A percentile compares a stretch with the other conserved stretches of the same genome.
Conservation (phyloP, 2,797 vertebrate genomes). For the Catharus ustulatus region DNA sequence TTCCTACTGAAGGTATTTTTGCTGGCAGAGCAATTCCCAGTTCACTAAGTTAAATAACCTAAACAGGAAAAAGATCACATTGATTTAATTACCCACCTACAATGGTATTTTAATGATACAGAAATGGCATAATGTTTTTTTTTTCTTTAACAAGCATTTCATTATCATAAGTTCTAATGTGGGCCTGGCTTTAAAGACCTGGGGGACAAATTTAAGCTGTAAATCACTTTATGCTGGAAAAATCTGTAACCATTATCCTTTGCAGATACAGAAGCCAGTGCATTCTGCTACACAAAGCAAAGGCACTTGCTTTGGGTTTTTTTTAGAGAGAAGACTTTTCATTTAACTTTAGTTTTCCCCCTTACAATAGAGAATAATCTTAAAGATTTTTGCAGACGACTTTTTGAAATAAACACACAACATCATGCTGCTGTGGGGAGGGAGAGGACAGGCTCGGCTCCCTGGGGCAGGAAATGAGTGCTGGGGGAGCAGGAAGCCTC, state of each 20-base stretch:
- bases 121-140: background rate
- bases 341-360: background rate
- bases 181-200: background rate
- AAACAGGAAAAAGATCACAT: background rate
- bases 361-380: background rate
- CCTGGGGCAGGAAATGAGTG: background rate
- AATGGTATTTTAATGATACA: background rate
- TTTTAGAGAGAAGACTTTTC: background rate
- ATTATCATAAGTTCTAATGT: slow-evolving; percentile 6
- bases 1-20: background rate
- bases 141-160: background rate
- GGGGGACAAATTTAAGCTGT: background rate
- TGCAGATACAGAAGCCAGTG: background rate
- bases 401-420: slow-evolving; percentile 32
- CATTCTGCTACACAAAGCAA: background rate
- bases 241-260: background rate
- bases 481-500: background rate
- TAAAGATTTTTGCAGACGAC: background rate
- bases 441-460: background rate
- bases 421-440: background rate
- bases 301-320: background rate
- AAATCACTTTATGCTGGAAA: background rate
- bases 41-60: slow-evolving; percentile 9
- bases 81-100: slow-evolving; percentile 32
- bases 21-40: background rate